phyloP scores from a whole-genome alignment of 2,888 invertebrate genomes.

The Amiota minor region DNA sequence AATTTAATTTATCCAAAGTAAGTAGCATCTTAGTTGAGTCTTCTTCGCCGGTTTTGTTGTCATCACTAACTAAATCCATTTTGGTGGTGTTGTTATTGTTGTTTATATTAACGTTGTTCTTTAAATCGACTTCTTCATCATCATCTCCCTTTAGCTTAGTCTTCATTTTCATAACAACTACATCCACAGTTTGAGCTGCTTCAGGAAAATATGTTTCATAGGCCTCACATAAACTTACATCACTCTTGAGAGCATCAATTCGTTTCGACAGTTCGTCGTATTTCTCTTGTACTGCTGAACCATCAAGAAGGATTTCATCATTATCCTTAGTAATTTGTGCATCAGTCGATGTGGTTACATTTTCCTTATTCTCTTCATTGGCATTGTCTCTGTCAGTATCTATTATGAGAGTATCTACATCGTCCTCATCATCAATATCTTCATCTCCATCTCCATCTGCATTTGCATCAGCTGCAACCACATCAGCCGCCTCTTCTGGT shows the following conservation, averaged over 20 bases:
- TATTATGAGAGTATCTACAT: neutral
- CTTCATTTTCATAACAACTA: neutral
- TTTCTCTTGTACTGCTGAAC: too few relatives aligned
- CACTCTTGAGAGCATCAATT: too few relatives aligned
- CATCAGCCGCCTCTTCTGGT: slow-evolving; percentile 32
- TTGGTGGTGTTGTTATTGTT: neutral
- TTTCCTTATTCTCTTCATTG: slow-evolving; percentile 27
- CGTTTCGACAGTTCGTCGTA: too few relatives aligned
- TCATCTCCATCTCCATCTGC: slow-evolving; percentile 40
- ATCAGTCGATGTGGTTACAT: slow-evolving; percentile 29
- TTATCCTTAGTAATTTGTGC: neutral
- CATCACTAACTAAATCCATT: slow-evolving; percentile 27
- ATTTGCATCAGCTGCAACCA: slow-evolving; percentile 18
- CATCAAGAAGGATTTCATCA: neutral
- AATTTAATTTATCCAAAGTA: neutral
- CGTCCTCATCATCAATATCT: neutral
- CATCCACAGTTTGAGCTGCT: neutral
- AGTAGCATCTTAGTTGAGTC: slow-evolving; percentile 23
- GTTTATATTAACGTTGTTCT: too few relatives aligned
- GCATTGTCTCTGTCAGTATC: neutral
- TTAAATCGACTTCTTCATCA: too few relatives aligned
- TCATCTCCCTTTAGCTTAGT: neutral
- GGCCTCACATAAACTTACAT: too few relatives aligned
- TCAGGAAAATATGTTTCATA: neutral
- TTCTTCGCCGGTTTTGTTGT: slow-evolving; percentile 41